phyloP scores from a whole-genome alignment of 2,797 vertebrate species.

The Pipistrellus pygmaeus region DNA sequence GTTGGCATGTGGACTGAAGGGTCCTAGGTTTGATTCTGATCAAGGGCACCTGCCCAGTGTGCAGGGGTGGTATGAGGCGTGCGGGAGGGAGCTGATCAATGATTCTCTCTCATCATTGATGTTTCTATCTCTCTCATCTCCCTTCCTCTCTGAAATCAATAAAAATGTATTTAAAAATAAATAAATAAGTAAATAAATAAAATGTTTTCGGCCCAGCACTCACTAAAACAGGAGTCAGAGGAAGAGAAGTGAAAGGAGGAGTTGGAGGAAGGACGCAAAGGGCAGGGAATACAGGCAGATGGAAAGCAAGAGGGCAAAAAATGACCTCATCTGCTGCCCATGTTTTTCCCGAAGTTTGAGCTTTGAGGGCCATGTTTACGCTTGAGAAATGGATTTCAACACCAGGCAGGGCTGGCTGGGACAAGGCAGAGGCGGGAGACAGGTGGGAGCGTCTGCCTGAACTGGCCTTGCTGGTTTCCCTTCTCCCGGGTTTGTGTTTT shows the following conservation, averaged over 20 bases:
- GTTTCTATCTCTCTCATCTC: not conserved
- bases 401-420: not conserved
- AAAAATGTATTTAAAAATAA: too few species aligned
- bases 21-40: not conserved
- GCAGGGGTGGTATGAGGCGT: too few species aligned
- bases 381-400: constrained; percentile 25
- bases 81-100: not conserved
- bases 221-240: not conserved
- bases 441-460: not conserved
- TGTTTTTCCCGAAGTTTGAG: not conserved
- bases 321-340: not conserved
- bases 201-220: not conserved
- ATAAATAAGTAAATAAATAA: too few species aligned
- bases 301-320: not conserved
- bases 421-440: not conserved
- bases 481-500: constrained; percentile 49
- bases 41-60: not conserved
- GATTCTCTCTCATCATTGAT: not conserved
- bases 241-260: not conserved
- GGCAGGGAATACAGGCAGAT: not conserved
- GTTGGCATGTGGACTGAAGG: not conserved
- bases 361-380: not conserved
- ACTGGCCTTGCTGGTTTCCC: constrained; percentile 66
- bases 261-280: not conserved
- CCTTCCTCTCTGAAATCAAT: not conserved